Conservation (phyloP, 2,888 invertebrate species). For the Drosophila testacea region DNA sequence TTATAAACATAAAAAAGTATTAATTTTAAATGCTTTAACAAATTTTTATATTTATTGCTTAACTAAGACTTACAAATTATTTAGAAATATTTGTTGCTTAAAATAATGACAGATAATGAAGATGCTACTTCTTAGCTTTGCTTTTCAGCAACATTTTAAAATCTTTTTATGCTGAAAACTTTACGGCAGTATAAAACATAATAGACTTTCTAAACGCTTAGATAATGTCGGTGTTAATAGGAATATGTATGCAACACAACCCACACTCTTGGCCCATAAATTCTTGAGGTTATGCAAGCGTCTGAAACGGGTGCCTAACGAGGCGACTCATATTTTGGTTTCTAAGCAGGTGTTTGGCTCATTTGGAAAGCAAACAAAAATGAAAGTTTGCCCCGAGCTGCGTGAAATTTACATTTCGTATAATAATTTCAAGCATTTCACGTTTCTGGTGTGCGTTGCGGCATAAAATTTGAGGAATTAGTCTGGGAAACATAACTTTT, state of each 20-base stretch:
- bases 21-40: too few relatives aligned
- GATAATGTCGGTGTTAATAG: slow-evolving; percentile 12
- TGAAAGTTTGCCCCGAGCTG: slow-evolving; percentile 67
- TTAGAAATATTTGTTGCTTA: too few relatives aligned
- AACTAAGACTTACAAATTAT: too few relatives aligned
- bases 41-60: too few relatives aligned
- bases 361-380: slow-evolving; percentile 75
- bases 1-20: too few relatives aligned
- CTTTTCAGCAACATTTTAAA: background rate
- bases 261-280: slow-evolving; percentile 54
- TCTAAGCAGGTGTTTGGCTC: slow-evolving; percentile 49
- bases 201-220: slow-evolving; percentile 33
- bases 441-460: slow-evolving; percentile 51
- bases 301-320: slow-evolving; percentile 48
- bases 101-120: too few relatives aligned
- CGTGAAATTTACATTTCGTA: slow-evolving; percentile 77
- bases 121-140: background rate
- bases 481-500: slow-evolving; percentile 35
- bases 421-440: slow-evolving; percentile 76
- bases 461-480: slow-evolving; percentile 74
- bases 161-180: too few relatives aligned
- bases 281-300: slow-evolving; percentile 71
- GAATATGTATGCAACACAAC: slow-evolving; percentile 15
- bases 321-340: slow-evolving; percentile 50
- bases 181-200: background rate